These are phyloP conservation scores for Drosophila ezoana DNA, from an alignment of 2,888 invertebrate species.

Conservation along the genomic window DNA sequence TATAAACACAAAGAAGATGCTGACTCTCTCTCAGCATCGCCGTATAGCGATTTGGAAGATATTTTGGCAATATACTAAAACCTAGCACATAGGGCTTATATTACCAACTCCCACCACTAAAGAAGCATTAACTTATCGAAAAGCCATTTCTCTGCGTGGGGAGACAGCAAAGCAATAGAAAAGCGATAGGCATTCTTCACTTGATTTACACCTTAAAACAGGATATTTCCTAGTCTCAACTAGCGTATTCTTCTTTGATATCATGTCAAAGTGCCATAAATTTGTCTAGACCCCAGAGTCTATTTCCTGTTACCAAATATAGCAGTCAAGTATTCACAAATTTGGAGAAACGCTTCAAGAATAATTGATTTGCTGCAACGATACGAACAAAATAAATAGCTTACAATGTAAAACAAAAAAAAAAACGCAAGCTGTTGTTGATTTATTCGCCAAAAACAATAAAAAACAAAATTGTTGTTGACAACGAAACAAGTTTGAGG, in stretches of 20 bases:
- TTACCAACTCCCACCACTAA: not conserved
- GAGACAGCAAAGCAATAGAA: not conserved
- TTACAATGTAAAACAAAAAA: conserved; percentile 7
- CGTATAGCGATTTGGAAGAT: not conserved
- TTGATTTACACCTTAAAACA: not conserved
- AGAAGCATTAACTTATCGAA: not conserved
- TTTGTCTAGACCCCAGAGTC: not conserved
- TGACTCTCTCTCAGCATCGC: no score
- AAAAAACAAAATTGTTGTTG: not conserved
- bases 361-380: conserved; percentile 3
- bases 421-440: conserved; percentile 1
- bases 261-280: not conserved
- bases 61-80: not conserved
- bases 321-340: not conserved
- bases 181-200: not conserved
- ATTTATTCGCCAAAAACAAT: not conserved
- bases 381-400: conserved; percentile 1
- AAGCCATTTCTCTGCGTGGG: no score
- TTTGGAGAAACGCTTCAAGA: conserved; percentile 3
- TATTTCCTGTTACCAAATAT: conserved; percentile 9
- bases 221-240: not conserved
- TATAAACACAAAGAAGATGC: not conserved
- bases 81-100: no score
- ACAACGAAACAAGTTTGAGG: conserved; percentile 1
- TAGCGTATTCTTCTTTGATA: not conserved